Evolutionary conservation across 2,113 vertebrate genomes (phyloP).

Genomic region (Cairina moschata): DNA sequence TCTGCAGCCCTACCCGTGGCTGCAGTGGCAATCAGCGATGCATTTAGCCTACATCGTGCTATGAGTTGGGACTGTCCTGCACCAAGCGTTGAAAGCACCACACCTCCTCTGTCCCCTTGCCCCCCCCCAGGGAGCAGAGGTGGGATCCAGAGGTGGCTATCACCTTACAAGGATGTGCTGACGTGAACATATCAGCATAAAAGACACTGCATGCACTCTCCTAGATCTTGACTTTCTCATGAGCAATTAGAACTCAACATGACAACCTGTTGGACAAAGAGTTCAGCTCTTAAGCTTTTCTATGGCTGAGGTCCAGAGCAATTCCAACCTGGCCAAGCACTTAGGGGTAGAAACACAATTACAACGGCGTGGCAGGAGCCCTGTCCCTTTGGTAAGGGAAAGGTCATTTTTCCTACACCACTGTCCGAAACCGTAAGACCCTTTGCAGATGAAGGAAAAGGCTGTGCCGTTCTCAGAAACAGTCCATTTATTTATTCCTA

Average conservation of each 20-base stretch:
- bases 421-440: neutral
- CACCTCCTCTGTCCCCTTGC: neutral
- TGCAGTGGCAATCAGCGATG: too few relatives aligned
- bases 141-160: neutral
- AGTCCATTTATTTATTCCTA: neutral
- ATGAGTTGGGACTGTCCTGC: neutral
- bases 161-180: neutral
- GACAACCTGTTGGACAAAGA: neutral
- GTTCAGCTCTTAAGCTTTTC: neutral
- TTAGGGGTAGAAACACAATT: neutral
- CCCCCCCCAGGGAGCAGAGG: neutral
- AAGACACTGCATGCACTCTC: rapidly evolving
- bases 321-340: neutral
- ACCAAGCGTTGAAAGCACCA: neutral
- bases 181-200: neutral
- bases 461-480: neutral
- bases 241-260: neutral
- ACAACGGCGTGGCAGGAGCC: neutral
- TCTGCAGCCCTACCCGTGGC: too few relatives aligned
- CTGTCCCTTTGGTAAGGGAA: neutral
- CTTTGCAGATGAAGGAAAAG: neutral
- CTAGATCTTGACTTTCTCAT: neutral
- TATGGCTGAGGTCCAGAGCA: rapidly evolving
- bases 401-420: rapidly evolving
- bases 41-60: too few relatives aligned